Evolutionary conservation across 2,888 invertebrate genomes (phyloP), one percentile per base, ranked within the genome.

Genomic region (Pterobdella sp.): DNA sequence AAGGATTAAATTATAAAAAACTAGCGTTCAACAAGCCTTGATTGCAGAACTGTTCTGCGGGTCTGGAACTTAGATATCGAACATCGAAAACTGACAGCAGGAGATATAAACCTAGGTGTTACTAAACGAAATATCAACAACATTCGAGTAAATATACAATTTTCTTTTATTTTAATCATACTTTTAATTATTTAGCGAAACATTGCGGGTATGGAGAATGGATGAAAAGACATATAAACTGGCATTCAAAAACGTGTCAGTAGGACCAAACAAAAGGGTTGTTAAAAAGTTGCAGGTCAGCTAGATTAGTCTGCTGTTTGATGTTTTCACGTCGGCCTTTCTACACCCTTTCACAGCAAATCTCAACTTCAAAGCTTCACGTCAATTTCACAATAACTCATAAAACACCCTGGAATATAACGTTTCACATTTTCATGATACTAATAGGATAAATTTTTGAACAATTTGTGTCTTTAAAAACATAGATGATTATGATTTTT

Each of bases 41-140:
- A 79, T n/a, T n/a, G 49, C 78, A 84, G 84, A 60, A 79, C 79
- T 64, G 84, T 83, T 26, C 77, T 84, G 65, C 77, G 84, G 73
- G 81, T 84, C 2, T 85, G 85, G 85, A 78, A 80, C 71, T 76
- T 84, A 35, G 82, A 84, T 77, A 86, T 87, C 0, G 87, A 87
- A 72, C 88, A 88, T 76, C 88, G 90, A 79, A 84, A 88, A 77
- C 85, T 93, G 0, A 86, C 87, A 70, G 89, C 89, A 0, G 85
- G 88, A 34, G 91, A 93, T 80, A 90, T 93, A 1, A 86, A 88
- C 60, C 85, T 92, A 78, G 91, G 91, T 36, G 91, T 91, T 83
- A 84, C 92, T 77, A 89, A 91, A 72, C 86, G 94, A 60, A 87
- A 87, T 70, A 89, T 93, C 34, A 88, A 89, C 37, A 91, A 91